Percentiles rank a stretch among this genome's conserved stretches.
Evolutionary conservation across 2,113 vertebrate species (phyloP).

Genomic region (Chionodraco myersi): DNA sequence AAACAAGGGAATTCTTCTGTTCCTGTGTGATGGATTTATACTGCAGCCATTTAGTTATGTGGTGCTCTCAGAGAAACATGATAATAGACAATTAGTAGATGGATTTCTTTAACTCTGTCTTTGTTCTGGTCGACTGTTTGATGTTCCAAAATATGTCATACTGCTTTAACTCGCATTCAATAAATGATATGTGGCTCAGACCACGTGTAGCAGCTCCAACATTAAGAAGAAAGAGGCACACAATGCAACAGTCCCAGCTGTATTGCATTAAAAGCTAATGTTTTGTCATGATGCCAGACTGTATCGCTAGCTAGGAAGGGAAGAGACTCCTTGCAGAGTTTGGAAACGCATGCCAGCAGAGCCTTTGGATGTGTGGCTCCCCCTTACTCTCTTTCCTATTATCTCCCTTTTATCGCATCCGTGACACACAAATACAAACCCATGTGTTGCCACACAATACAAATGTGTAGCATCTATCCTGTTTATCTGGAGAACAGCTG

Average conservation of each 20-base stretch:
- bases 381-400: slow-evolving; percentile 18
- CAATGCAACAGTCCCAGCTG: slow-evolving; percentile 52
- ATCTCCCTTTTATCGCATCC: slow-evolving; percentile 33
- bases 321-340: slow-evolving; percentile 51
- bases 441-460: slow-evolving; percentile 5
- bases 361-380: slow-evolving; percentile 27
- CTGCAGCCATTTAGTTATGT: neutral
- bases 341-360: slow-evolving; percentile 44
- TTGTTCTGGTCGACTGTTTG: slow-evolving; percentile 41
- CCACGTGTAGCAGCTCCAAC: slow-evolving; percentile 50
- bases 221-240: slow-evolving; percentile 60
- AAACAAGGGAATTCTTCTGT: neutral
- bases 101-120: slow-evolving; percentile 32
- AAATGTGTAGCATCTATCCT: slow-evolving; percentile 47
- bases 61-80: neutral
- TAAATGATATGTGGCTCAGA: slow-evolving; percentile 37
- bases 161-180: slow-evolving; percentile 31
- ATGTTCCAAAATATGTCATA: slow-evolving; percentile 42
- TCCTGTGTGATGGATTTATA: neutral
- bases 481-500: slow-evolving; percentile 35
- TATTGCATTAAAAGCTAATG: slow-evolving; percentile 50
- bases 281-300: slow-evolving; percentile 45
- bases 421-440: slow-evolving; percentile 13
- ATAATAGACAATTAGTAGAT: slow-evolving; percentile 21
- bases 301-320: slow-evolving; percentile 52